These are phyloP conservation scores for Lepidurus packardi DNA, from an alignment of 1,140 invertebrate species.

Conservation along the genomic window DNA sequence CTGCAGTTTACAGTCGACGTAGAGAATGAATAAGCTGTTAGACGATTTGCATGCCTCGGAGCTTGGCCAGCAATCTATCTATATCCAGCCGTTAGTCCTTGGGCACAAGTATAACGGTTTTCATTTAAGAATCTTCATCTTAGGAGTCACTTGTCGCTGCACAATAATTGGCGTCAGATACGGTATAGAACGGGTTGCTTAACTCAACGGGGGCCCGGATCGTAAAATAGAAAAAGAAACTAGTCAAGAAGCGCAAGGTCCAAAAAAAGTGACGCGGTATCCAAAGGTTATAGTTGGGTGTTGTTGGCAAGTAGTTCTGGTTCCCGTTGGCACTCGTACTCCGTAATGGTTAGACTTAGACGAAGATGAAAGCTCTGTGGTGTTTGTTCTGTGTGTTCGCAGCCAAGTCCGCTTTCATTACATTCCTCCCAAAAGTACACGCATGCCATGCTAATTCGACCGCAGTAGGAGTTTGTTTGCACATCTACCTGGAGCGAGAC, in stretches of 20 bases:
- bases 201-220: too few species aligned
- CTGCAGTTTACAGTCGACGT: not conserved
- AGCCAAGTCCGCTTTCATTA: not conserved
- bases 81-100: not conserved
- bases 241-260: not conserved
- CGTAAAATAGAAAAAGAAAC: not conserved
- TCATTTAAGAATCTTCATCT: too few species aligned
- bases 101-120: too few species aligned
- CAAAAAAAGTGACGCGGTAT: not conserved
- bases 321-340: not conserved
- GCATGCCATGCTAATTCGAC: slow-evolving; percentile 36
- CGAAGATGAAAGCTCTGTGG: not conserved
- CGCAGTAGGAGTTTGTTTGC: slow-evolving; percentile 39
- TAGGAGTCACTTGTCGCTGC: too few species aligned
- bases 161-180: too few species aligned
- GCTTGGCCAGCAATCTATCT: slow-evolving; percentile 9
- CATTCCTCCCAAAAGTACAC: not conserved
- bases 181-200: too few species aligned
- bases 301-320: not conserved
- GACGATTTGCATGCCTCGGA: not conserved
- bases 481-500: slow-evolving; percentile 39
- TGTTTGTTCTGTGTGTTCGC: not conserved
- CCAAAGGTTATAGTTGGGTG: not conserved
- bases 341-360: not conserved
- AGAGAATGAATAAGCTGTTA: not conserved